These are phyloP conservation scores for Atta cephalotes DNA, from an alignment of 1,140 invertebrate genomes.

Conservation along the genomic window DNA sequence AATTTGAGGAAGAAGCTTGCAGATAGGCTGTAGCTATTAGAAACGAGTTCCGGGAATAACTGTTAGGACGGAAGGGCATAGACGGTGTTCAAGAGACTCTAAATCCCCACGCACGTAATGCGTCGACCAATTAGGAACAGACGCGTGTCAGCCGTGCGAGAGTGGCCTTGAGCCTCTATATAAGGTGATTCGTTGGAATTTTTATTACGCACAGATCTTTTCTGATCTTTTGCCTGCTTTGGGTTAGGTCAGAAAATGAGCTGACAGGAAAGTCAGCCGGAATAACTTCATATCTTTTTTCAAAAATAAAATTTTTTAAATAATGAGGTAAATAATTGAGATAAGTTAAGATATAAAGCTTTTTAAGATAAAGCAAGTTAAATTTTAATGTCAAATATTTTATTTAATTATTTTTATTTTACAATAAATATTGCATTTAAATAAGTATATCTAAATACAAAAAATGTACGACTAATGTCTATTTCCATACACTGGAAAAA, in stretches of 20 bases:
- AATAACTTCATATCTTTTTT: neutral
- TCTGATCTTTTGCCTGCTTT: slow-evolving; percentile 20
- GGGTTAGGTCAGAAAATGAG: slow-evolving; percentile 35
- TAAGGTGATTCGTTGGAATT: slow-evolving; percentile 50
- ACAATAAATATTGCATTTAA: neutral
- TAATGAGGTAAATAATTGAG: neutral
- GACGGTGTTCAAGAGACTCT: slow-evolving; percentile 58
- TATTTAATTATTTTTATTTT: neutral
- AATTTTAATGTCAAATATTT: neutral
- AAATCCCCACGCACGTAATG: slow-evolving; percentile 36
- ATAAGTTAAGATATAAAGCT: neutral
- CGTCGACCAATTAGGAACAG: slow-evolving; percentile 48
- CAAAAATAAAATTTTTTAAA: neutral
- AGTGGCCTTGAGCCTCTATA: slow-evolving; percentile 61
- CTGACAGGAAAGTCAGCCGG: neutral
- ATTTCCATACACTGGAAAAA: too few species aligned
- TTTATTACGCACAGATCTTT: neutral
- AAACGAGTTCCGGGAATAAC: slow-evolving; percentile 54
- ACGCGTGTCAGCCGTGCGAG: slow-evolving; percentile 43
- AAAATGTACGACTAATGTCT: neutral
- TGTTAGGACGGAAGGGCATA: neutral
- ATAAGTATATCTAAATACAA: neutral
- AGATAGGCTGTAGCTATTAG: slow-evolving; percentile 51
- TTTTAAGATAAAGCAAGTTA: neutral
- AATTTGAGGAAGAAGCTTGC: slow-evolving; percentile 2